Conservation (phyloP, 2,113 vertebrate genomes). For the Aviceda subcristata region DNA sequence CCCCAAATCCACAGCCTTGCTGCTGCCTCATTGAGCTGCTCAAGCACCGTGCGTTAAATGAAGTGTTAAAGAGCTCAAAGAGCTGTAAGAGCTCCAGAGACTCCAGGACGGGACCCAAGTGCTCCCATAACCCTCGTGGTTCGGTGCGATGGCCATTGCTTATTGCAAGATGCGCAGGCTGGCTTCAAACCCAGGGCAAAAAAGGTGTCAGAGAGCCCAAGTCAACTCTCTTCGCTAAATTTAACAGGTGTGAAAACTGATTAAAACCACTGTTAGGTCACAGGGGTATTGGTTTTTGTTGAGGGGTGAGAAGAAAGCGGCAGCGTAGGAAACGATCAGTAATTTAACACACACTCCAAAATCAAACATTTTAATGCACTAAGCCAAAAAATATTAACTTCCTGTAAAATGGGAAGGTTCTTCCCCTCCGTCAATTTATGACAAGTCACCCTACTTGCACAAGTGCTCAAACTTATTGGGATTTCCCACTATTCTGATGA, state of each 20-base stretch:
- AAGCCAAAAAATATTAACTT: accelerated
- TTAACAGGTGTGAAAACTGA: not conserved
- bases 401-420: not conserved
- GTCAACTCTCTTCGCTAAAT: accelerated
- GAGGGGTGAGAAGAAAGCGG: not conserved
- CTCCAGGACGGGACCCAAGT: not conserved
- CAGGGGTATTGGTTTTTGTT: accelerated
- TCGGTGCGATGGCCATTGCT: accelerated
- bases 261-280: not conserved
- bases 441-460: accelerated
- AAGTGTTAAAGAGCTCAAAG: accelerated
- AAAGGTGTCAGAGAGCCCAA: not conserved
- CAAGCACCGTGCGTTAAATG: accelerated
- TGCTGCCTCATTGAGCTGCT: not conserved
- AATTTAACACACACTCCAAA: not conserved
- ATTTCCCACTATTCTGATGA: not conserved
- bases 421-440: not conserved
- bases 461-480: accelerated
- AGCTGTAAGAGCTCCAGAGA: not conserved
- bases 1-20: not conserved
- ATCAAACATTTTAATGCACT: accelerated
- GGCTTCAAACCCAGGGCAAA: not conserved
- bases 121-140: accelerated
- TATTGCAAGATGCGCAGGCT: accelerated
- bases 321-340: accelerated